Base-by-base conservation (phyloP, 2,888 invertebrate species). In the Lampropteryx suffumata region DNA sequence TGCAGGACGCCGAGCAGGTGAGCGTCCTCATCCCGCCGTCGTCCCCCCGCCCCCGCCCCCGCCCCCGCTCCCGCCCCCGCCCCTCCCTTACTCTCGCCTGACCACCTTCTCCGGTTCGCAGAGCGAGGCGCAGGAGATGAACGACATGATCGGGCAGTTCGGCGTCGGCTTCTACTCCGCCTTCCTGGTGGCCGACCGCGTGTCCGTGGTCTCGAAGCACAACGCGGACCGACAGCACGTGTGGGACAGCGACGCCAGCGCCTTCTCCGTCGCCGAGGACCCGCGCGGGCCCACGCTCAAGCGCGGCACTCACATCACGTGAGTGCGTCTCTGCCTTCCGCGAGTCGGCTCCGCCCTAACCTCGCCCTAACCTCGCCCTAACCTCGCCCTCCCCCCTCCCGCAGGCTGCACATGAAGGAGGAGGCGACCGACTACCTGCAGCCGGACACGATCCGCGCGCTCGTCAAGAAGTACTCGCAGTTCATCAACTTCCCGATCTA, bases 161-260 rank as follows among this genome's bases (percentile, higher is more conserved):
- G 99, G 99, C 78, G 99, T 99, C 62, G 99, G 99, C 53, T 99
- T 99, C 91, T 99, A 99, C 89, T 99, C 99, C 0, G 95, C 98
- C 1, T 99, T 99, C 91, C 92, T 98, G 79, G 99, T 99, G 50
- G 98, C 99, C 21, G 98, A 99, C 83, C 94, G 94, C 69, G 99
- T 99, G 35, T 94, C 98, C 39, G 99, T 99, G 1, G 97, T 96
- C 1, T 96, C 98, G 8, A 99, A 99, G 84, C 94, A 98, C 86
- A 98, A 98, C 81, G 95, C 95, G 66, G 98, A 98, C 79, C 92
- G 92, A 57, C 99, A 99, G 83, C 95, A 98, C 88, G 95, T 99
- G 69, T 99, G 99, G 99, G 98, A 99, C 84, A 98, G 98, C 0
- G 99, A 99, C 90, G 97, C 99, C 21, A 91, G 90, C 63, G 93